Conservation (phyloP, 2,113 vertebrate genomes). For the Periophthalmodon schlosseri region DNA sequence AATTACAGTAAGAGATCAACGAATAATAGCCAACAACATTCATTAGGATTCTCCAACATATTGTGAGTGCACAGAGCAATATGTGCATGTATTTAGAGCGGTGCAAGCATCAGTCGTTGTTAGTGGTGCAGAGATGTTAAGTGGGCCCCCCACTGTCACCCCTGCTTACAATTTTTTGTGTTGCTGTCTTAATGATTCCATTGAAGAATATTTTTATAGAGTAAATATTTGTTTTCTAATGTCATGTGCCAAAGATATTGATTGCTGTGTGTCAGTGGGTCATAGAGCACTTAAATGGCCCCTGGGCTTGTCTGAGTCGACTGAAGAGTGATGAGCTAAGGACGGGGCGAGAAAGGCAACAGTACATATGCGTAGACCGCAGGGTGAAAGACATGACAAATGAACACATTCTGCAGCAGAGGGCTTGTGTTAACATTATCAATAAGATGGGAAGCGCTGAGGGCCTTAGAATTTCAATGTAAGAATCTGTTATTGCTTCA, state of each 20-base stretch:
- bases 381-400: background rate
- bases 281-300: constrained; percentile 36
- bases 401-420: constrained; percentile 1
- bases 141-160: too few species aligned
- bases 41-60: too few species aligned
- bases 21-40: too few species aligned
- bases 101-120: too few species aligned
- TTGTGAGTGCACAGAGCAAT: too few species aligned
- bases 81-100: too few species aligned
- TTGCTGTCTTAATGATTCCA: background rate
- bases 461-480: constrained; percentile 10
- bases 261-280: background rate
- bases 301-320: constrained; percentile 27
- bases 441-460: constrained; percentile 4
- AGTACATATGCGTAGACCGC: constrained; percentile 17
- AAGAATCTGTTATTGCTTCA: constrained; percentile 28
- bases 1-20: too few species aligned
- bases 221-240: background rate
- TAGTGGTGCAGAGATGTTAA: too few species aligned
- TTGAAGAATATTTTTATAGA: background rate
- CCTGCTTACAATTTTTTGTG: background rate
- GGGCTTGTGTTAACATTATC: constrained; percentile 13
- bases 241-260: background rate
- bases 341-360: constrained; percentile 20
- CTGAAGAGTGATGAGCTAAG: constrained; percentile 49